phyloP scores from a whole-genome alignment of 2,888 invertebrate species.

The Cataglyphis cursor region DNA sequence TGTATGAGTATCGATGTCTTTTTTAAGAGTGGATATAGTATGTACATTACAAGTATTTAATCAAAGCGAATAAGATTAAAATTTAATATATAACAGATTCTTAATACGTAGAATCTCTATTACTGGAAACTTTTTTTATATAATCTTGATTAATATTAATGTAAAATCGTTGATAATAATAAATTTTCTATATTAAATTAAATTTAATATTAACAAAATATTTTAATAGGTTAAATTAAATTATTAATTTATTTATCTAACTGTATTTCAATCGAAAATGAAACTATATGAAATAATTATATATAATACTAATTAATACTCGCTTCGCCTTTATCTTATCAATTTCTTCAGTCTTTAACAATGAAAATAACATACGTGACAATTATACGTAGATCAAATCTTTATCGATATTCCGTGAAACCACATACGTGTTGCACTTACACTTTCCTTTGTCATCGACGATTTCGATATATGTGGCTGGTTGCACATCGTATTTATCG shows the following conservation, averaged over 20 bases:
- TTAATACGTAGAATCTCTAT: background rate
- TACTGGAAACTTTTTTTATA: background rate
- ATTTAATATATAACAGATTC: background rate
- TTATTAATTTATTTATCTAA: background rate
- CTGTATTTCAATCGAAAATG: background rate
- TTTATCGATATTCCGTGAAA: background rate
- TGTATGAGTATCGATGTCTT: too few species aligned
- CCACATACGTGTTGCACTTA: constrained; percentile 31
- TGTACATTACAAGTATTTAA: background rate
- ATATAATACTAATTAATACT: background rate
- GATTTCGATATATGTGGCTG: constrained; percentile 59
- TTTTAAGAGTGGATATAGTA: too few species aligned
- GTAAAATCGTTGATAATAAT: background rate
- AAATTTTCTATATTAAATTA: background rate
- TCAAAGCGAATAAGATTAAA: background rate
- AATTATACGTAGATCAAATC: constrained; percentile 55
- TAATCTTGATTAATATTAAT: background rate
- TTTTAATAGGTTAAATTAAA: background rate
- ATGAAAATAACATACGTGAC: background rate
- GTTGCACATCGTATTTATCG: constrained; percentile 67
- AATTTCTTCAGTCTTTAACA: background rate
- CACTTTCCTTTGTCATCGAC: constrained; percentile 33
- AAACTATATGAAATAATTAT: background rate
- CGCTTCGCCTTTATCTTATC: background rate
- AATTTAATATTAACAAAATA: background rate